Conservation (phyloP, 2,888 invertebrate genomes). For the Trissoscelio sp. region DNA sequence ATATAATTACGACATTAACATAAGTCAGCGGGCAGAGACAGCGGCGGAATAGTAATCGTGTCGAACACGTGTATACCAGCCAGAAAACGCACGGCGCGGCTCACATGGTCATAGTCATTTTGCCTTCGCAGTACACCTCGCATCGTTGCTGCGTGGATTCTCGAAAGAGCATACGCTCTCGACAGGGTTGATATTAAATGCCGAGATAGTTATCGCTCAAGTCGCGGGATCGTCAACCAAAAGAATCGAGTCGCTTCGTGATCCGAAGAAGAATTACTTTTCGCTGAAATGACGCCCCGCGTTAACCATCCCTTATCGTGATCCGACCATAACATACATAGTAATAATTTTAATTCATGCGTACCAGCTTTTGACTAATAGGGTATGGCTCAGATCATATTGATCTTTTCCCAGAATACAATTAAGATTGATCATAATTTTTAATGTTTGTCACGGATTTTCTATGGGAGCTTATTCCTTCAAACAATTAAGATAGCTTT, state of each 20-base stretch:
- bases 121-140: slow-evolving; percentile 57
- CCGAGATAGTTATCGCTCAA: slow-evolving; percentile 74
- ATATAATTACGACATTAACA: slow-evolving; percentile 84
- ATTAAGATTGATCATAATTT: slow-evolving; percentile 17
- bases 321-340: slow-evolving; percentile 27
- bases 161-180: slow-evolving; percentile 68
- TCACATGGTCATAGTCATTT: slow-evolving; percentile 67
- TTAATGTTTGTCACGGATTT: too few relatives aligned
- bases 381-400: slow-evolving; percentile 22
- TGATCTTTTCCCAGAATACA: slow-evolving; percentile 41
- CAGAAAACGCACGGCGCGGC: slow-evolving; percentile 62
- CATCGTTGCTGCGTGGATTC: slow-evolving; percentile 56
- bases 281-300: slow-evolving; percentile 54
- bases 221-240: slow-evolving; percentile 66
- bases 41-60: slow-evolving; percentile 81
- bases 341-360: slow-evolving; percentile 46
- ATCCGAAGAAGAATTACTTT: slow-evolving; percentile 67
- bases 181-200: slow-evolving; percentile 74
- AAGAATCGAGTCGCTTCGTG: slow-evolving; percentile 68
- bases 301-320: slow-evolving; percentile 59
- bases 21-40: slow-evolving; percentile 82
- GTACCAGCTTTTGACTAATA: slow-evolving; percentile 47
- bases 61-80: slow-evolving; percentile 79
- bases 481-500: too few relatives aligned
- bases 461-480: too few relatives aligned